Base-by-base conservation (phyloP, 2,888 invertebrate species). In the Geophilus truncorum region DNA sequence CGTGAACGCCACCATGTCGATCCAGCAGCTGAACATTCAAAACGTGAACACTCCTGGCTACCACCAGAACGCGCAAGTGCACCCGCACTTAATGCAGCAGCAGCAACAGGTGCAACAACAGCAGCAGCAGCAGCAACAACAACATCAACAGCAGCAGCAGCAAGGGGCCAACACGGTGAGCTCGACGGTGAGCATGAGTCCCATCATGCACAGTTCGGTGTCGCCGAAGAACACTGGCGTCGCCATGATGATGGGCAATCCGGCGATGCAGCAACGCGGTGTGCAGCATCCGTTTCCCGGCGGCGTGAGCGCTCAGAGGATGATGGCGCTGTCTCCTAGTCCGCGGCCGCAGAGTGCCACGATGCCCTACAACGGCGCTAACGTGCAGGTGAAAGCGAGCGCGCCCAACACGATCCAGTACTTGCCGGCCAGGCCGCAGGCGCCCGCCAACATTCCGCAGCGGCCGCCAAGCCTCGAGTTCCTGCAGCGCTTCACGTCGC, bases 341-440 rank as follows among this genome's bases (percentile, higher is more conserved):
- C 92, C 75, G 78, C 62, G 81, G 79, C 81, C 81, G 30, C 81
- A 70, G 30, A 77, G 30, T 77, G 80, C 18, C 57, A 81, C 34
- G 30, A 82, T 82, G 57, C 81, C 90, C 1, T 92, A 92, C 85
- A 92, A 92, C 84, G 92, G 92, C 83, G 91, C 93, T 76, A 97
- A 95, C 87, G 87, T 89, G 80, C 95, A 95, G 88, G 96, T 98
- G 30, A 97, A 97, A 88, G 94, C 97, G 10, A 96, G 94, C 87
- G 96, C 97, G 12, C 97, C 98, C 0, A 98, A 98, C 88, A 98
- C 98, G 45, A 98, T 98, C 86, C 97, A 98, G 89, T 98, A 98
- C 90, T 91, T 97, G 87, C 98, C 98, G 25, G 95, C 96, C 79
- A 91, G 96, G 88, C 94, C 97, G n/a, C 95, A 95, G 86, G 92